Base-by-base conservation (phyloP, 2,888 invertebrate species). In the Encarsia formosa region DNA sequence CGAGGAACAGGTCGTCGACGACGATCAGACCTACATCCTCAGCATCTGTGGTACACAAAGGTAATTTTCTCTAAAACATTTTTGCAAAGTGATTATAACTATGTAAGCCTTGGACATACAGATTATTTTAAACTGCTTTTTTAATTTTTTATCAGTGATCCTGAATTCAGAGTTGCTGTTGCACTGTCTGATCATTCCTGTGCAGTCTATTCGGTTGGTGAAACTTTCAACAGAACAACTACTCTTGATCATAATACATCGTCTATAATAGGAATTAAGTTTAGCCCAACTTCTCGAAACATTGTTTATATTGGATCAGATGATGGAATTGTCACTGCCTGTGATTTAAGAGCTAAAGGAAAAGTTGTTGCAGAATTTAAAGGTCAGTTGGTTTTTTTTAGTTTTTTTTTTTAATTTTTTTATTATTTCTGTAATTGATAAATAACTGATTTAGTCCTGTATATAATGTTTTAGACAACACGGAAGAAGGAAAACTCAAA, bases 331-430 rank as follows among this genome's bases (percentile, higher is more conserved):
- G 74, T 86, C 24, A 81, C 78, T 61, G 65, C 83, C 44, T 86
- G 83, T 80, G 87, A 87, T 68, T 75, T 82, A 2, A 73, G 87
- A 63, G 73, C 75, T 1, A 76, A 79, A 49, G 78, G 74, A 39
- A 74, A 76, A 63, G 59, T 67, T 47, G 69, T 70, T 60, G 69
- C 65, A 48, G 74, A 71, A 64, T 79, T 77, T 61, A 71, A 68
- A 69, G 76, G 77, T 76, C 37, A 31, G 29, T 46, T 19, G 43
- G 46, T 39, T 44, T 65, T 65, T 40, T 42, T 19, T 42, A 13
- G 6, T 34, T 49, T 39, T 8, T 6, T 18, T 35, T 43, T 4
- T 31, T 39, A 9, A 47, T 15, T 43, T 39, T 37, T 32, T 15
- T 41, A 15, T 11, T 24, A 39, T 16, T 34, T 29, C 13, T 13